Evolutionary conservation across 2,888 invertebrate species (phyloP).

Genomic region (Pachydiplax longipennis): DNA sequence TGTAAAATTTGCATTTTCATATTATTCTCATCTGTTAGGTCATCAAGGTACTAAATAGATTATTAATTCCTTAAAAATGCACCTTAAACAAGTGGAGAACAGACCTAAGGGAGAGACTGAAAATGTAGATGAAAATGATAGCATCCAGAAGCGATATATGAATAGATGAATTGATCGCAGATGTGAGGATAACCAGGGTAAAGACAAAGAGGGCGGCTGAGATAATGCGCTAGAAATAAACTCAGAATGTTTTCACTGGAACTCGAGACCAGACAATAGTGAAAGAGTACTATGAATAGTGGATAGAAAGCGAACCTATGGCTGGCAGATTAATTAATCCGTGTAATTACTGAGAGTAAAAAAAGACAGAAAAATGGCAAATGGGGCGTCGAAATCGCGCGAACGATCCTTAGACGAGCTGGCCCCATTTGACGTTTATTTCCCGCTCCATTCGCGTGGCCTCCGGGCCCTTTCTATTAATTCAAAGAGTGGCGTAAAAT

Average conservation of each 20-base stretch:
- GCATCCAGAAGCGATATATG: neutral
- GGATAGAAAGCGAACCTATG: neutral
- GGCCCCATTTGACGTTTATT: neutral
- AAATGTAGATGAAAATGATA: no score
- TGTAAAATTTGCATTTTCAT: no score
- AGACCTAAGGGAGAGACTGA: no score
- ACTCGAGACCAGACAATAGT: neutral
- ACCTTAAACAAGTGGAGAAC: no score
- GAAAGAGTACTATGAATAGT: neutral
- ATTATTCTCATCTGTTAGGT: no score
- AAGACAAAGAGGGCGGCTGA: neutral
- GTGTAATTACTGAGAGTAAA: neutral
- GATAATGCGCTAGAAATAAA: neutral
- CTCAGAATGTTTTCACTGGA: neutral
- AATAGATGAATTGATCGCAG: neutral
- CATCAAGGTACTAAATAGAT: no score
- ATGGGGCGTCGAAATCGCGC: no score
- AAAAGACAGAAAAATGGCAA: neutral
- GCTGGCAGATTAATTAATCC: conserved; percentile 12
- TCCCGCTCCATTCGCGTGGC: neutral
- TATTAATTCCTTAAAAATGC: no score
- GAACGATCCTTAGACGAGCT: neutral
- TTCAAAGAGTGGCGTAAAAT: neutral
- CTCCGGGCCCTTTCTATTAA: neutral
- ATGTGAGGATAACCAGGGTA: neutral